phyloP scores from a whole-genome alignment of 2,113 vertebrate species.

The Elephantulus edwardii region DNA sequence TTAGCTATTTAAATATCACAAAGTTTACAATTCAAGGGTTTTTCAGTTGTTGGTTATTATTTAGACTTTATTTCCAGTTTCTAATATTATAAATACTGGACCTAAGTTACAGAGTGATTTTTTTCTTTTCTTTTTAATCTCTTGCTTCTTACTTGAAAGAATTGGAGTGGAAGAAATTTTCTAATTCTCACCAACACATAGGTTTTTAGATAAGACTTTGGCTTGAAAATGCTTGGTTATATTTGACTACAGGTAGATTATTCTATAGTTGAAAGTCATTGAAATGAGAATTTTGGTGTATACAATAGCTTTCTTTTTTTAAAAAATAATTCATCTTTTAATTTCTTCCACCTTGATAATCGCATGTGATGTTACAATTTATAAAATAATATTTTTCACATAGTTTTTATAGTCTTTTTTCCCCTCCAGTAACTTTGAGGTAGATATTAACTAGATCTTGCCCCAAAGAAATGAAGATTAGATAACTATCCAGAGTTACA shows the following conservation, averaged over 20 bases:
- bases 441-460: not conserved
- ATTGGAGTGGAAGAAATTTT: not conserved
- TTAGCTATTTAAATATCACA: not conserved
- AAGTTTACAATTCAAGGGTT: not conserved
- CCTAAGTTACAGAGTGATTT: not conserved
- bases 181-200: not conserved
- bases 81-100: not conserved
- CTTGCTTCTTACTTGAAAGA: conserved; percentile 9
- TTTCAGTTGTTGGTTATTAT: not conserved
- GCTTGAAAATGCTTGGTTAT: not conserved
- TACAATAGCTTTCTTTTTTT: not conserved
- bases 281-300: not conserved
- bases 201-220: not conserved
- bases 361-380: not conserved
- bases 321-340: conserved; percentile 22
- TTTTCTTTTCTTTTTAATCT: not conserved
- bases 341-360: conserved; percentile 13
- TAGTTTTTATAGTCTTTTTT: conserved; percentile 11
- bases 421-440: not conserved
- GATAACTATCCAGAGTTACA: not conserved
- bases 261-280: not conserved
- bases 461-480: not conserved
- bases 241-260: not conserved
- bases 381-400: not conserved
- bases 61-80: not conserved